phyloP scores from a whole-genome alignment of 2,113 vertebrate genomes.

The Stegostoma tigrinum region DNA sequence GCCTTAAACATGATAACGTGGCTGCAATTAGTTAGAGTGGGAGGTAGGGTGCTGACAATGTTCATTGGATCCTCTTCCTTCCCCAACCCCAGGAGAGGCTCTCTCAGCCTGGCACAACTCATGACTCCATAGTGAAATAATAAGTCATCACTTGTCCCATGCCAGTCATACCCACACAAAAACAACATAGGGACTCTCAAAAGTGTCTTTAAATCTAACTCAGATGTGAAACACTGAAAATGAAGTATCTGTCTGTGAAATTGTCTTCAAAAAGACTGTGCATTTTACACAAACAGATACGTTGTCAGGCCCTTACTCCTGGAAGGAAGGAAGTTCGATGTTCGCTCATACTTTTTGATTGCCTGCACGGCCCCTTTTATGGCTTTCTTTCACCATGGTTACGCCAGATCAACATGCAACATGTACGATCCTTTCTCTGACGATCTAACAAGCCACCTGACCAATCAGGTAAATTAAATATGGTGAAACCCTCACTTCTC shows the following conservation, averaged over 20 bases:
- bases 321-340: constrained; percentile 75
- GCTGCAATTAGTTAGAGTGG: neutral
- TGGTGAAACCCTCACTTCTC: neutral
- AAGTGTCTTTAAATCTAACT: neutral
- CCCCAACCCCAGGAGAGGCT: neutral
- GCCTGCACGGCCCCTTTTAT: constrained; percentile 66
- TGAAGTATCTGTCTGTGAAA: neutral
- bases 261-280: neutral
- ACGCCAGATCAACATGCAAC: constrained; percentile 67
- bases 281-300: constrained; percentile 56
- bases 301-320: constrained; percentile 73
- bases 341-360: constrained; percentile 71
- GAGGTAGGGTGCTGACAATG: neutral
- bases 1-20: neutral
- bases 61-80: neutral
- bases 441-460: constrained; percentile 69
- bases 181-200: neutral
- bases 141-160: neutral
- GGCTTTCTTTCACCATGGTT: constrained; percentile 78
- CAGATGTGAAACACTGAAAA: neutral
- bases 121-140: neutral
- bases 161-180: neutral
- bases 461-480: constrained; percentile 66
- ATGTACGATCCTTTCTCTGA: constrained; percentile 64
- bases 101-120: neutral